Base-by-base conservation (phyloP, 2,113 vertebrate genomes). In the Sturnira hondurensis region DNA sequence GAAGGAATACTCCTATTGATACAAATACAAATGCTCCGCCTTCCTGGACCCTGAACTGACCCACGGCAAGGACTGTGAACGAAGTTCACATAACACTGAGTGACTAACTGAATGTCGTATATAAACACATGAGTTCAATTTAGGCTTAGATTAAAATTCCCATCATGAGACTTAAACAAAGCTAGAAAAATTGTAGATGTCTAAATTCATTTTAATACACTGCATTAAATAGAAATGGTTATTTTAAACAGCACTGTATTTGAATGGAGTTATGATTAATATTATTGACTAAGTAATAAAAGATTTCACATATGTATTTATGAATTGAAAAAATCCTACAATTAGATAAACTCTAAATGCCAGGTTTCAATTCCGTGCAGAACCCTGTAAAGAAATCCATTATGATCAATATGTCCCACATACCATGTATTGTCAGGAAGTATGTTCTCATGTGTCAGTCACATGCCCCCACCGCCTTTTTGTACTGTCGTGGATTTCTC, bases 121-220 rank as follows among this genome's bases (percentile, higher is more conserved):
- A 90, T 89, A 85, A 86, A 41, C 67, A 36, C 47, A 82, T 83
- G 82, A 96, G 61, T 45, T 92, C 82, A 84, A 13, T 65, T 84
- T 89, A 74, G 52, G 19, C 77, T 95, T 45, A 84, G 43, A 93
- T 65, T 81, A 50, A 86, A 94, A 89, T 84, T 73, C 31, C 36
- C 95, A 71, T 20, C 56, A 19, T 45, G 67, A 83, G 45, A 86
- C 47, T 93, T 95, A 45, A 96, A 91, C 74, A 93, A 92, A 96
- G 45, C 28, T 58, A 81, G 71, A 68, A 96, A 95, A 91, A 45
- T 31, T 38, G 16, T 24, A 63, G 24, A 50, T 86, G 12, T 50
- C 73, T 94, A 77, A 86, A 80, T 52, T 97, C 22, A 70, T 96
- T 96, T 88, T 45, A 96, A 95, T 88, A 83, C 86, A 92, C 56